These are phyloP conservation scores for Parazoanthus swiftii DNA, from an alignment of 92 coral and sea anemone species.

Conservation along the genomic window DNA sequence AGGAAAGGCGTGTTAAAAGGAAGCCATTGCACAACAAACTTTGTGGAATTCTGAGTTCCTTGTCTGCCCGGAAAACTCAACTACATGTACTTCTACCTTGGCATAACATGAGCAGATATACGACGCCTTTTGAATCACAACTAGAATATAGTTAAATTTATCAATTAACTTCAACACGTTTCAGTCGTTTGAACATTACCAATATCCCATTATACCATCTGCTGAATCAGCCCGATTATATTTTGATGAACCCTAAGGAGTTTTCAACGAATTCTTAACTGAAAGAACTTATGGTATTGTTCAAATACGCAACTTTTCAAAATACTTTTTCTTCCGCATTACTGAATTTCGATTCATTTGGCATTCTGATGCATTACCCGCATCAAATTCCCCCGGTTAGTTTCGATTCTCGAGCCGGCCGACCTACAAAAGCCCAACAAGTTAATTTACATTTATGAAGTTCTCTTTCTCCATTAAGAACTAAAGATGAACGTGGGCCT, in stretches of 20 bases:
- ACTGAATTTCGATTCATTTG: no score
- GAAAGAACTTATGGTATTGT: no score
- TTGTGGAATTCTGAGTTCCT: neutral
- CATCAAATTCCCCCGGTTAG: neutral
- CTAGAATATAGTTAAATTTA: no score
- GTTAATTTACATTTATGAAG: neutral
- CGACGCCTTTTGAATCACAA: neutral
- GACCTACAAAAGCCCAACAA: neutral
- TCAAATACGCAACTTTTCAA: no score
- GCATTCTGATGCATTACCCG: neutral
- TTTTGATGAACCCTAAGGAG: neutral
- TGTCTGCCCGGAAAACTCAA: neutral
- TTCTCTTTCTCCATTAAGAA: neutral
- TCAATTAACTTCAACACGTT: neutral
- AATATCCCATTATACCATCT: neutral
- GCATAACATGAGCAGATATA: neutral
- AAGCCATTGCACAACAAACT: neutral
- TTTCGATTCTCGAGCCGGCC: neutral
- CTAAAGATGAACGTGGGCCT: neutral
- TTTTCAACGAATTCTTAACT: neutral
- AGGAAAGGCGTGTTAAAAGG: neutral
- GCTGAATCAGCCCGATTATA: neutral
- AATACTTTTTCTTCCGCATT: no score
- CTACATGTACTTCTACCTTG: neutral
- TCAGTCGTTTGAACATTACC: neutral